phyloP scores from a whole-genome alignment of 2,113 vertebrate genomes.

The Corythoichthys haematopterus region DNA sequence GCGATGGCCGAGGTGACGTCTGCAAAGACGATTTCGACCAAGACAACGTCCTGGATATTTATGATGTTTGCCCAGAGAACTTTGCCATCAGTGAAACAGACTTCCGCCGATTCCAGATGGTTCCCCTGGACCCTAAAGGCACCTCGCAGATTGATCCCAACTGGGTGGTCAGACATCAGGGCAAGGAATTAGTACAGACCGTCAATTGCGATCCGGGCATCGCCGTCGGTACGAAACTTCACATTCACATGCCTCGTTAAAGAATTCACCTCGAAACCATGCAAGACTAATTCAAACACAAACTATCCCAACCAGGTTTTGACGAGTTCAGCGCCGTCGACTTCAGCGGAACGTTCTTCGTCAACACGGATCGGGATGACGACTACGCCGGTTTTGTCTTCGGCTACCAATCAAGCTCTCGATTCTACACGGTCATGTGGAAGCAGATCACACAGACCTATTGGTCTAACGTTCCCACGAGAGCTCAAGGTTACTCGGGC shows the following conservation, averaged over 20 bases:
- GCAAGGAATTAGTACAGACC: slow-evolving; percentile 96
- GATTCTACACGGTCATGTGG: slow-evolving; percentile 99
- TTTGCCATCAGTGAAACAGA: slow-evolving; percentile 94
- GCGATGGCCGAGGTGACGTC: slow-evolving; percentile 91
- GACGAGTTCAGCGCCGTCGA: slow-evolving; percentile 97
- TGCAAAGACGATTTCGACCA: slow-evolving; percentile 97
- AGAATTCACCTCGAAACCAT: background rate
- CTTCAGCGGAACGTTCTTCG: slow-evolving; percentile 98
- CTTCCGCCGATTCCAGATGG: slow-evolving; percentile 98
- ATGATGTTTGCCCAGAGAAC: slow-evolving; percentile 96
- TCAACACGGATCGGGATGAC: slow-evolving; percentile 96
- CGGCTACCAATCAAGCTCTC: slow-evolving; percentile 95
- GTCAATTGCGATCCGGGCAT: slow-evolving; percentile 98
- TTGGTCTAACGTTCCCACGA: slow-evolving; percentile 89
- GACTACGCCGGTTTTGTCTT: slow-evolving; percentile 98
- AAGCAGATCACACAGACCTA: slow-evolving; percentile 98
- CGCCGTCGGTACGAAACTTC: slow-evolving; percentile 82
- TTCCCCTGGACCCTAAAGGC: slow-evolving; percentile 94
- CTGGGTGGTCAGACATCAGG: slow-evolving; percentile 97
- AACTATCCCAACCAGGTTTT: slow-evolving; percentile 73
- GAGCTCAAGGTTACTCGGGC: slow-evolving; percentile 94
- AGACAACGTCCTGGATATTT: slow-evolving; percentile 87
- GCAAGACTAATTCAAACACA: background rate
- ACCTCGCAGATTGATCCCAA: slow-evolving; percentile 98
- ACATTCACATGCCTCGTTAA: background rate